Evolutionary conservation across 2,797 vertebrate species (phyloP).

Genomic region (Thaleichthys pacificus): DNA sequence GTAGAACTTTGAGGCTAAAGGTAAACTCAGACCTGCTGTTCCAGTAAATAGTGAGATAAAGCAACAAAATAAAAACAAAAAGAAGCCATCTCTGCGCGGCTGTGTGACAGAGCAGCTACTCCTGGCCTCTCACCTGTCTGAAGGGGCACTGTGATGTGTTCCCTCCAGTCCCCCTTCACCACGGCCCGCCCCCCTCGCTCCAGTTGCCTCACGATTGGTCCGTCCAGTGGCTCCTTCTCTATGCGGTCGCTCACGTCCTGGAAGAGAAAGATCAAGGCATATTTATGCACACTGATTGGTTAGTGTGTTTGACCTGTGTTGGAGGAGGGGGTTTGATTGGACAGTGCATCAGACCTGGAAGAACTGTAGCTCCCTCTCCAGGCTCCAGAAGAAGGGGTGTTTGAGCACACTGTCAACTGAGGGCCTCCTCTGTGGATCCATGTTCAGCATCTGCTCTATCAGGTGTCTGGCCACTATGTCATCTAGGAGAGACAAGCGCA

Average conservation of each 20-base stretch:
- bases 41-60: too few relatives aligned
- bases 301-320: not conserved
- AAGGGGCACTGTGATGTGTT: constrained; percentile 94
- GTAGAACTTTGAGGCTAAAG: too few relatives aligned
- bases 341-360: constrained; percentile 83
- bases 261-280: constrained; percentile 21
- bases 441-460: constrained; percentile 91
- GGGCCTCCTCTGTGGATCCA: constrained; percentile 87
- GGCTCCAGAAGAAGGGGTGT: constrained; percentile 96
- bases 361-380: constrained; percentile 96
- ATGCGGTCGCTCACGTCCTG: constrained; percentile 98
- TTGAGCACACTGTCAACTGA: constrained; percentile 89
- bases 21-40: too few relatives aligned
- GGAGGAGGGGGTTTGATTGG: not conserved
- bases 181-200: constrained; percentile 91
- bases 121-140: constrained; percentile 84
- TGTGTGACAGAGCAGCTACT: not conserved
- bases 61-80: too few relatives aligned
- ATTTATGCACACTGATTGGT: not conserved
- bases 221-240: constrained; percentile 93
- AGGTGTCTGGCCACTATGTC: constrained; percentile 86
- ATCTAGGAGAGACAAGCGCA: constrained; percentile 64
- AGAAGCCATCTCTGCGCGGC: too few relatives aligned
- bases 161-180: constrained; percentile 93
- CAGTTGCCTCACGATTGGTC: constrained; percentile 88